These are phyloP conservation scores for Ascaphus truei DNA, from an alignment of 2,113 vertebrate genomes.

Conservation along the genomic window DNA sequence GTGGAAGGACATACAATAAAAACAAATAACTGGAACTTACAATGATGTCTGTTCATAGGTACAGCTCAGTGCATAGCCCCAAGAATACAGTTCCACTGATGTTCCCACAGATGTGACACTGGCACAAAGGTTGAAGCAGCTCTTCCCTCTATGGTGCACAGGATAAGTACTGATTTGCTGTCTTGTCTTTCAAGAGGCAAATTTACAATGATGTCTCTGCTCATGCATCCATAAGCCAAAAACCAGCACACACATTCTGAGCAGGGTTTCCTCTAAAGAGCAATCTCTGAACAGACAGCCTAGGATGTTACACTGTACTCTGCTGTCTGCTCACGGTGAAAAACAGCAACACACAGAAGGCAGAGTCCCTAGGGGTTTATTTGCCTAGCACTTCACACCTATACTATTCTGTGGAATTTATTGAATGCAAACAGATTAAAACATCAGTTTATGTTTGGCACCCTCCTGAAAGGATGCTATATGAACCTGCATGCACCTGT, in stretches of 20 bases:
- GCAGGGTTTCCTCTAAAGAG: constrained; percentile 57
- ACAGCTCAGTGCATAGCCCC: constrained; percentile 56
- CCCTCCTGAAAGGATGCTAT: no score
- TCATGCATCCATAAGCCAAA: constrained; percentile 70
- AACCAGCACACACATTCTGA: constrained; percentile 59
- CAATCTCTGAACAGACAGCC: constrained; percentile 69
- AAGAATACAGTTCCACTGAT: constrained; percentile 57
- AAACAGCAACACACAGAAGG: constrained; percentile 30
- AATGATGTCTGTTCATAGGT: constrained; percentile 57
- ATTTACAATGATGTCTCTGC: constrained; percentile 72
- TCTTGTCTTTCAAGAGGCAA: constrained; percentile 68
- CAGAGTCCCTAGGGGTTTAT: constrained; percentile 4
- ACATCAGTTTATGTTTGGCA: background rate
- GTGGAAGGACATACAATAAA: background rate
- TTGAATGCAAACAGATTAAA: background rate
- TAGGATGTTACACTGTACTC: constrained; percentile 51
- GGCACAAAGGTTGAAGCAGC: constrained; percentile 73
- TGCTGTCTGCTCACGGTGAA: constrained; percentile 50
- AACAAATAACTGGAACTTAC: constrained; percentile 60
- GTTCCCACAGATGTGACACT: constrained; percentile 65
- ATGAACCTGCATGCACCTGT: no score
- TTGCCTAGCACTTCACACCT: background rate
- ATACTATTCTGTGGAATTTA: constrained; percentile 5
- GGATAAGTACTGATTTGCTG: constrained; percentile 66
- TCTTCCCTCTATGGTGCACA: constrained; percentile 63